Conservation (phyloP, 2,888 invertebrate genomes). For the Melolontha melolontha region DNA sequence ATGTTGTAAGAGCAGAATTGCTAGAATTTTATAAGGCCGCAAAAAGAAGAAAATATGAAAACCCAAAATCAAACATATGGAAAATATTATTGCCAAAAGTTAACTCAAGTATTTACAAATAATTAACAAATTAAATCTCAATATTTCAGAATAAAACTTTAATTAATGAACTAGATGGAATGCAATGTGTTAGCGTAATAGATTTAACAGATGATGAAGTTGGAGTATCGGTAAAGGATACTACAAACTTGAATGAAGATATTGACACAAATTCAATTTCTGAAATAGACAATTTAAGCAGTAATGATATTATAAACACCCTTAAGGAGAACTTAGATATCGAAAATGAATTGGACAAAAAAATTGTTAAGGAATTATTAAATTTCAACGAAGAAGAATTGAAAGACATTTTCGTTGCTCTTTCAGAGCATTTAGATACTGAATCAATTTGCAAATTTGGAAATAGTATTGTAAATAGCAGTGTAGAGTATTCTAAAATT, state of each 20-base stretch:
- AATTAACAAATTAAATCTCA: neutral
- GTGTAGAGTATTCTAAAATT: neutral
- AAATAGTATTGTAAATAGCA: conserved; percentile 5
- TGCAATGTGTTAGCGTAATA: neutral
- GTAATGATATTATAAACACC: conserved; percentile 1
- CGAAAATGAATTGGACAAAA: neutral
- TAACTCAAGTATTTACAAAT: neutral
- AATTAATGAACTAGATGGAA: neutral
- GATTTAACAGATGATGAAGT: conserved; percentile 17
- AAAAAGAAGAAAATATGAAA: neutral
- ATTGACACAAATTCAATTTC: neutral
- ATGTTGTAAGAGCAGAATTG: neutral
- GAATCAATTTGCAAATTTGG: conserved; percentile 22
- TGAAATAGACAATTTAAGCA: neutral
- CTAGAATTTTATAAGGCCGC: conserved; percentile 26
- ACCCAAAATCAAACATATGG: conserved; percentile 1
- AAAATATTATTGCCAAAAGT: conserved; percentile 18
- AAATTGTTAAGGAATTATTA: neutral
- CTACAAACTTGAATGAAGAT: too few species aligned
- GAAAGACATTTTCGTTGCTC: neutral
- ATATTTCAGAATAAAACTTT: conserved; percentile 20
- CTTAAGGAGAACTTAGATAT: conserved; percentile 11
- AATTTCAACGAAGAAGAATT: conserved; percentile 4
- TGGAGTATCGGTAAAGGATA: neutral
- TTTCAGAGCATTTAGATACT: conserved; percentile 8